Evolutionary conservation across 2,888 invertebrate species (phyloP).

Genomic region (Cyrtodaria siliqua): DNA sequence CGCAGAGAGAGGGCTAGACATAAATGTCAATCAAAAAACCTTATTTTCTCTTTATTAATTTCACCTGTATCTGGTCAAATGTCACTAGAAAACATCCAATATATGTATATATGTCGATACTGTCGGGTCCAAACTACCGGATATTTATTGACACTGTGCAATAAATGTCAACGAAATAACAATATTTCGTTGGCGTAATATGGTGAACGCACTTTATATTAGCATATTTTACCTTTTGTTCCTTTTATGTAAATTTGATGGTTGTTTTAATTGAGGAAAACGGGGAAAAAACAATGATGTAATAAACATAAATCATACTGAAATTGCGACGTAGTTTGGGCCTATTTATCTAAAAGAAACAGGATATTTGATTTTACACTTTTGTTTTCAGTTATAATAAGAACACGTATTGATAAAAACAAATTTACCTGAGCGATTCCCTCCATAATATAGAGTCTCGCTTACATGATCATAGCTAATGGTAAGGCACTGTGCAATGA

Average conservation of each 20-base stretch:
- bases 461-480: too few relatives aligned
- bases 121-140: slow-evolving; percentile 15
- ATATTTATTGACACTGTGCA: slow-evolving; percentile 31
- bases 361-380: too few relatives aligned
- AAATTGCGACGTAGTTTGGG: too few relatives aligned
- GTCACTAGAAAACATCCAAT: slow-evolving; percentile 5
- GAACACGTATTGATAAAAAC: too few relatives aligned
- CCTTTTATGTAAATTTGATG: slow-evolving; percentile 4
- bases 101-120: slow-evolving; percentile 36
- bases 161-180: slow-evolving; percentile 26
- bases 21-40: slow-evolving; percentile 48
- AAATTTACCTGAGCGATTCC: too few relatives aligned
- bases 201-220: slow-evolving; percentile 10
- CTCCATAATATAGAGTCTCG: too few relatives aligned
- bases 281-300: not conserved
- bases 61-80: slow-evolving; percentile 30
- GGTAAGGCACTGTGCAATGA: too few relatives aligned
- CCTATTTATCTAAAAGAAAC: too few relatives aligned
- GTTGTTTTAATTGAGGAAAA: slow-evolving; percentile 2
- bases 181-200: slow-evolving; percentile 3
- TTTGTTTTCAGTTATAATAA: too few relatives aligned
- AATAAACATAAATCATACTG: too few relatives aligned
- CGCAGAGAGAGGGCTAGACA: slow-evolving; percentile 1
- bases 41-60: slow-evolving; percentile 33
- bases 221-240: slow-evolving; percentile 6